phyloP scores from a whole-genome alignment of 35 echinoderm and acorn worm genomes.

The Chiridota heheva region DNA sequence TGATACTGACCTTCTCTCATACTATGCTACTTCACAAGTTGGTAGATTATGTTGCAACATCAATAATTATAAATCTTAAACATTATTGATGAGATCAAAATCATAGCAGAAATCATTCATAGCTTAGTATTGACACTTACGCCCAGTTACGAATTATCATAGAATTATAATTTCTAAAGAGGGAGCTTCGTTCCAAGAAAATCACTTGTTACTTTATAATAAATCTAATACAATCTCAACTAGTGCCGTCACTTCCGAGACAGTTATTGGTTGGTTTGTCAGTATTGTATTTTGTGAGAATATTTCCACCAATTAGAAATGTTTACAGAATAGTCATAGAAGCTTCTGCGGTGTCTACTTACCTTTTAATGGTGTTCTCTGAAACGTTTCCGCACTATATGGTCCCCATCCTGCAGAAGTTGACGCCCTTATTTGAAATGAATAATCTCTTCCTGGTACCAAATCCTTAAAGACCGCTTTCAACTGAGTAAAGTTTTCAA shows the following conservation, averaged over 20 bases:
- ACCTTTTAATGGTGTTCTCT: background rate
- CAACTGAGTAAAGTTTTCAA: constrained; percentile 27
- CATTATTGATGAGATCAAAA: too few species aligned
- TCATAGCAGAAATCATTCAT: too few species aligned
- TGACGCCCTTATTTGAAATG: constrained; percentile 55
- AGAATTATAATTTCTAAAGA: too few species aligned
- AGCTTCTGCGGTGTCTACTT: background rate
- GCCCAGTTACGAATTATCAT: too few species aligned
- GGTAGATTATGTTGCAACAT: too few species aligned
- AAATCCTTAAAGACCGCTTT: constrained; percentile 11
- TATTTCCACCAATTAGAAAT: background rate
- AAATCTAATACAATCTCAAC: background rate
- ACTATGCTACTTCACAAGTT: too few species aligned
- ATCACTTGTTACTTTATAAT: background rate
- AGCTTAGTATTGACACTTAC: too few species aligned
- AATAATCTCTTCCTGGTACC: constrained; percentile 17
- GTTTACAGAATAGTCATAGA: background rate
- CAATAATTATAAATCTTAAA: too few species aligned
- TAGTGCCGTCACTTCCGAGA: background rate
- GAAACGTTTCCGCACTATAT: constrained; percentile 14
- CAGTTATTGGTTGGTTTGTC: background rate
- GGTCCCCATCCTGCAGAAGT: constrained; percentile 51
- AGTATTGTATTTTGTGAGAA: background rate
- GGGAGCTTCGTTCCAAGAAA: background rate
- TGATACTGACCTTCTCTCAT: too few species aligned